Percentiles rank a stretch among this genome's conserved stretches.
These are phyloP conservation scores for Marronus borbonicus DNA, from an alignment of 2,888 invertebrate genomes.

Conservation along the genomic window DNA sequence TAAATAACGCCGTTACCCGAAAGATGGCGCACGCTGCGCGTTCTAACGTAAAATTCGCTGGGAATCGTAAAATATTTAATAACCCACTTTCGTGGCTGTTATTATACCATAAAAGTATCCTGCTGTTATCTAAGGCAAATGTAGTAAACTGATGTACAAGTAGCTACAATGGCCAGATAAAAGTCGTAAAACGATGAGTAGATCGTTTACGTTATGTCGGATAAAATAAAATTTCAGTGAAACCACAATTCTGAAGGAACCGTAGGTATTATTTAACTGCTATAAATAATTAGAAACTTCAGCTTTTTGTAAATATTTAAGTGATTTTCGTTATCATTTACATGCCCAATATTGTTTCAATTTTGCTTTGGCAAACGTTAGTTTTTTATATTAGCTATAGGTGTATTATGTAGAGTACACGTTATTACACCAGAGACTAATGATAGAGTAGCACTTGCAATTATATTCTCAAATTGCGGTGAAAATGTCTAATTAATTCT, in stretches of 20 bases:
- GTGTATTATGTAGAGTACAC: neutral
- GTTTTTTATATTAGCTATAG: neutral
- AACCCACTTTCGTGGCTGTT: slow-evolving; percentile 68
- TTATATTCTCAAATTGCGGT: too few relatives aligned
- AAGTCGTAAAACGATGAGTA: slow-evolving; percentile 55
- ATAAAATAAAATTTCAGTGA: slow-evolving; percentile 44
- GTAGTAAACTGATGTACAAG: slow-evolving; percentile 63
- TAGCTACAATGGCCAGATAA: slow-evolving; percentile 65
- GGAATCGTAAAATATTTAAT: slow-evolving; percentile 68
- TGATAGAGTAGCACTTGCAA: too few relatives aligned
- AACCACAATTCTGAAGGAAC: slow-evolving; percentile 37
- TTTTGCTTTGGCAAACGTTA: neutral
- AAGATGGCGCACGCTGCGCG: slow-evolving; percentile 51
- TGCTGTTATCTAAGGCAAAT: slow-evolving; percentile 67
- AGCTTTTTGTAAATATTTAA: slow-evolving; percentile 24
- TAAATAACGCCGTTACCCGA: slow-evolving; percentile 30
- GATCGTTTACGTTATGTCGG: slow-evolving; percentile 40
- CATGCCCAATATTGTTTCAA: neutral
- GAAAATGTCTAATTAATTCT: too few relatives aligned
- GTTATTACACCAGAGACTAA: too few relatives aligned
- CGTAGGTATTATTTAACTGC: slow-evolving; percentile 29
- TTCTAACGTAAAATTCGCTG: slow-evolving; percentile 53
- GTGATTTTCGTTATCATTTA: neutral
- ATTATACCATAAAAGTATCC: slow-evolving; percentile 70
- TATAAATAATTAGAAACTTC: slow-evolving; percentile 37